Conservation (phyloP, 2,113 vertebrate species). For the Bettongia penicillata region DNA sequence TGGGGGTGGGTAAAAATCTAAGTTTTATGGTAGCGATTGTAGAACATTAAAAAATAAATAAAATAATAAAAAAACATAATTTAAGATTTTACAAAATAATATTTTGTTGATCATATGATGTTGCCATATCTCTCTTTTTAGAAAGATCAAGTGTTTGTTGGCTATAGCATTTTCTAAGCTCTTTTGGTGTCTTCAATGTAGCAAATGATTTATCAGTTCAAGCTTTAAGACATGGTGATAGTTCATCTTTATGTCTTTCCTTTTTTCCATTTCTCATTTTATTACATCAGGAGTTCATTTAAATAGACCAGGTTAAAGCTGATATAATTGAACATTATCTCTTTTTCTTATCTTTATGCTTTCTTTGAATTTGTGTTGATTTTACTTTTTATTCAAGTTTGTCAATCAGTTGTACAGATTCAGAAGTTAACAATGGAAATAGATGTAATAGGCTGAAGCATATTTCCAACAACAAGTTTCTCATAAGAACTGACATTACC, state of each 20-base stretch:
- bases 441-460: neutral
- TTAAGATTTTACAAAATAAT: too few relatives aligned
- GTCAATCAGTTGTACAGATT: neutral
- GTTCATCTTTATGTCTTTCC: neutral
- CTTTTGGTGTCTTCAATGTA: neutral
- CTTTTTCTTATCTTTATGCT: neutral
- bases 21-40: too few relatives aligned
- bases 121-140: neutral
- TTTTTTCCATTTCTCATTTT: neutral
- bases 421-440: neutral
- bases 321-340: neutral
- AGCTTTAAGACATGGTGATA: neutral
- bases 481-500: neutral
- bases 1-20: too few relatives aligned
- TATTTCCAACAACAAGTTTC: neutral
- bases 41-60: too few relatives aligned
- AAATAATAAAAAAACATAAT: too few relatives aligned
- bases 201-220: neutral
- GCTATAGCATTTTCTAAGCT: neutral
- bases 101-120: too few relatives aligned
- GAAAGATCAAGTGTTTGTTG: neutral
- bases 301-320: neutral
- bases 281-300: neutral
- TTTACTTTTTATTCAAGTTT: neutral
- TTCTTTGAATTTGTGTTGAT: neutral